These are phyloP conservation scores for Halocaridina rubra DNA, from an alignment of 2,888 invertebrate genomes.

Conservation along the genomic window DNA sequence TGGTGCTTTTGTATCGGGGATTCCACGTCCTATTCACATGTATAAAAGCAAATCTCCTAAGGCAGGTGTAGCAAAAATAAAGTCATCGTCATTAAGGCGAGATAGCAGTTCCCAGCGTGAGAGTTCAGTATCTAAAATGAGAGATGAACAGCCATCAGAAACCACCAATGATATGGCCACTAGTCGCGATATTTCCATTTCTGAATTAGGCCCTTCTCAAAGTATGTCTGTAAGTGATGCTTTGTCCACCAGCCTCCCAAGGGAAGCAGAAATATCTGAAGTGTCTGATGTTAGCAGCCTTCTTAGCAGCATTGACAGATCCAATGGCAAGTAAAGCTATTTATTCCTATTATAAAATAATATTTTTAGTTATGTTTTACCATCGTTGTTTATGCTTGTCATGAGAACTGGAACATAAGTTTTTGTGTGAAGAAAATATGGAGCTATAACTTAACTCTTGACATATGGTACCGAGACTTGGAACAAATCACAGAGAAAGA, in stretches of 20 bases:
- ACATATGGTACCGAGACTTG: too few species aligned
- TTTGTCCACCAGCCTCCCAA: neutral
- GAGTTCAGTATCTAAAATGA: conserved; percentile 9
- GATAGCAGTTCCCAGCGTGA: conserved; percentile 14
- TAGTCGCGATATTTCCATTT: conserved; percentile 27
- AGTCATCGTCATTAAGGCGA: conserved; percentile 4
- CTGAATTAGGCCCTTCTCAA: conserved; percentile 41
- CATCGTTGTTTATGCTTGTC: too few species aligned
- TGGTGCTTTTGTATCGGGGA: conserved; percentile 43
- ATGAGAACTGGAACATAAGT: too few species aligned
- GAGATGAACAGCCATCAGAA: conserved; percentile 30
- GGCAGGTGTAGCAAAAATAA: conserved; percentile 1
- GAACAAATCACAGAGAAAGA: too few species aligned
- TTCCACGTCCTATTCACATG: conserved; percentile 47
- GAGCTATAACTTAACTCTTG: too few species aligned
- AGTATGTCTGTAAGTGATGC: conserved; percentile 41
- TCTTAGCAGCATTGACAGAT: conserved; percentile 72
- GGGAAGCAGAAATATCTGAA: conserved; percentile 65
- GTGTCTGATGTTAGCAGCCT: conserved; percentile 71
- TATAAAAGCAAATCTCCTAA: conserved; percentile 4
- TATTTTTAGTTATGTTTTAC: too few species aligned
- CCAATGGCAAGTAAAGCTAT: conserved; percentile 70
- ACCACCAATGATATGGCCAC: conserved; percentile 43
- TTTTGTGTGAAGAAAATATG: too few species aligned
- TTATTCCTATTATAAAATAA: too few species aligned